These are phyloP conservation scores for Drosophila ustulata DNA, from an alignment of 2,888 invertebrate genomes.

Conservation along the genomic window DNA sequence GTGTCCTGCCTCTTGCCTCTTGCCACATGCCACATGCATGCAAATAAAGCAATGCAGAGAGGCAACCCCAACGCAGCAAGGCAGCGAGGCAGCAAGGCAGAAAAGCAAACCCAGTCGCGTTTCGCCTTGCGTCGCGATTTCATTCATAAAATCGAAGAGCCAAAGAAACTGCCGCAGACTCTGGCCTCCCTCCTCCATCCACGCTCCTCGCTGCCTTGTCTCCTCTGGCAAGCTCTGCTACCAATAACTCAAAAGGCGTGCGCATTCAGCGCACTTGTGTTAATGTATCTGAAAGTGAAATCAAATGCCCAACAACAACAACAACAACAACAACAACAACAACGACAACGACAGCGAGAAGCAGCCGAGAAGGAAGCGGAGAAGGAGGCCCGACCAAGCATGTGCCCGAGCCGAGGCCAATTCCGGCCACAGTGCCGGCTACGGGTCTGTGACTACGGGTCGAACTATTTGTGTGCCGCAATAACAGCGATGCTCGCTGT, in stretches of 20 bases:
- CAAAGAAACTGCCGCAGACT: conserved; percentile 71
- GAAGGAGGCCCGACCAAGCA: conserved; percentile 42
- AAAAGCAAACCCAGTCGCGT: conserved; percentile 70
- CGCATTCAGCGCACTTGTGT: conserved; percentile 74
- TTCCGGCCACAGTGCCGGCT: conserved; percentile 34
- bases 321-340: conserved; percentile 27
- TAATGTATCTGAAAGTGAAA: conserved; percentile 77
- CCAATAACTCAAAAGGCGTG: conserved; percentile 80
- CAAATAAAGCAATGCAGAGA: conserved; percentile 66
- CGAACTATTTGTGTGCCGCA: conserved; percentile 69
- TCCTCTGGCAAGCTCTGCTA: conserved; percentile 46
- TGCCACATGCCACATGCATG: conserved; percentile 60
- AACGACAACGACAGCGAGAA: conserved; percentile 10
- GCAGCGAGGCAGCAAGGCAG: conserved; percentile 35
- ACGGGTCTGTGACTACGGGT: conserved; percentile 50
- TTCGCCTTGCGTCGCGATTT: conserved; percentile 67
- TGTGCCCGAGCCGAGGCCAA: conserved; percentile 35
- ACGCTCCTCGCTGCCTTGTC: neutral
- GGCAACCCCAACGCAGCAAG: conserved; percentile 40
- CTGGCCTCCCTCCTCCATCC: neutral
- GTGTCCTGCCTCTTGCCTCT: conserved; percentile 37
- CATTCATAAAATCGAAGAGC: conserved; percentile 81
- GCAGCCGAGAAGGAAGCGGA: conserved; percentile 8
- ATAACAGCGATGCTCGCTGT: conserved; percentile 33
- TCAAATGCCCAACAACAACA: conserved; percentile 56